phyloP scores from a whole-genome alignment of 1,140 invertebrate genomes.

The Temnothorax curvispinosus region DNA sequence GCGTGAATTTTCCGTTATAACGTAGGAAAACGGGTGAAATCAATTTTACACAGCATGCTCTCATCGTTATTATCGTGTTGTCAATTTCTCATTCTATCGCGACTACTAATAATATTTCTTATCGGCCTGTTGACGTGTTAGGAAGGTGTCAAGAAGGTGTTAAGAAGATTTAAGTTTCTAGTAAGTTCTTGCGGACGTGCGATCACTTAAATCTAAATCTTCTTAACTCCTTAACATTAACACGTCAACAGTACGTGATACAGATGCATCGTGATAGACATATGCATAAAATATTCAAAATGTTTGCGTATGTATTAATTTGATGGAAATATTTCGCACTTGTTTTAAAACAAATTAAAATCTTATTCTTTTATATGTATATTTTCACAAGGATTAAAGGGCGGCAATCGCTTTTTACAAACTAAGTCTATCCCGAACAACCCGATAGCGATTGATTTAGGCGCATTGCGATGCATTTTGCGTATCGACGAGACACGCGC shows the following conservation, averaged over 20 bases:
- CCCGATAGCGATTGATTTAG: background rate
- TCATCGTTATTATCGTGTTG: conserved; percentile 19
- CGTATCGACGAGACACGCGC: background rate
- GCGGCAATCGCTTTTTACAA: background rate
- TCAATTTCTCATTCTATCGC: conserved; percentile 32
- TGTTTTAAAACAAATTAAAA: background rate
- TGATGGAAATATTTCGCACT: background rate
- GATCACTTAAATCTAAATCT: conserved; percentile 8
- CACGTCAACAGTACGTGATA: background rate
- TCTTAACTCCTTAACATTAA: background rate
- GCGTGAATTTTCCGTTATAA: conserved; percentile 31
- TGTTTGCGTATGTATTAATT: background rate
- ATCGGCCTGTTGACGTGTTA: conserved; percentile 7
- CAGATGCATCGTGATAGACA: background rate
- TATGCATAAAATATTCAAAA: background rate
- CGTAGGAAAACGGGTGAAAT: conserved; percentile 26
- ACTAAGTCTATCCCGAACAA: background rate
- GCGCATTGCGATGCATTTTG: conserved; percentile 61
- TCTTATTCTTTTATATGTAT: background rate
- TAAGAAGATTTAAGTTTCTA: conserved; percentile 34
- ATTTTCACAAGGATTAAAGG: background rate
- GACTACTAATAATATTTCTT: conserved; percentile 49
- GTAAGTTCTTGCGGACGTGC: background rate
- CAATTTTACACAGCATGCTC: conserved; percentile 35
- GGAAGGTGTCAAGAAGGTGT: conserved; percentile 12